A percentile compares a stretch with the other conserved stretches of the same genome.
phyloP scores from a whole-genome alignment of 2,113 vertebrate species.

The Nannobrachium achirus region DNA sequence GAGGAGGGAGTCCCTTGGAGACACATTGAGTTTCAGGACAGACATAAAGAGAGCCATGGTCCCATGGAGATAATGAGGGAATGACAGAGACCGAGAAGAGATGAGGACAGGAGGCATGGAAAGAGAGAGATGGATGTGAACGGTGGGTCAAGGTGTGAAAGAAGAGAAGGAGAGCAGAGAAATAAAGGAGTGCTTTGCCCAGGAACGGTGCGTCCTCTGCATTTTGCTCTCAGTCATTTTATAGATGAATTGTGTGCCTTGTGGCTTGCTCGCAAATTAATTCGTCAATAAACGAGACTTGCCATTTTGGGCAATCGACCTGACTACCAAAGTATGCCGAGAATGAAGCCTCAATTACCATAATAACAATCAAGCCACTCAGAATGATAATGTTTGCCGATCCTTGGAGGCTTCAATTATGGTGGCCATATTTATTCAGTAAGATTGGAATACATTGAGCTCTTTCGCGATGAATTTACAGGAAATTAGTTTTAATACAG shows the following conservation, averaged over 20 bases:
- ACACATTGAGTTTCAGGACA: conserved; percentile 61
- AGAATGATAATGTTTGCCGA: conserved; percentile 69
- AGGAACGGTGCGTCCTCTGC: conserved; percentile 23
- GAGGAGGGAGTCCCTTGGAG: conserved; percentile 48
- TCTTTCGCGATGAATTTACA: conserved; percentile 68
- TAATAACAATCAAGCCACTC: conserved; percentile 74
- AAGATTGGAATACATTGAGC: conserved; percentile 63
- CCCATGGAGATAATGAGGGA: conserved; percentile 39
- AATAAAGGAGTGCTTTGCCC: conserved; percentile 4
- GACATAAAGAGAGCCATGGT: conserved; percentile 40
- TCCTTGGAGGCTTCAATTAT: conserved; percentile 70
- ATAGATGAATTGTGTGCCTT: conserved; percentile 35
- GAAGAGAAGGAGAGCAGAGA: neutral
- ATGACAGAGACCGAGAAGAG: conserved; percentile 15
- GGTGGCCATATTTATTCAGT: conserved; percentile 70
- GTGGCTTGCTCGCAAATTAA: conserved; percentile 46
- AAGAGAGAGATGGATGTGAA: conserved; percentile 32
- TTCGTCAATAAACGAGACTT: conserved; percentile 46
- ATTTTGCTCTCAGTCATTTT: conserved; percentile 24
- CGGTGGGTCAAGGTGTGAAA: conserved; percentile 25
- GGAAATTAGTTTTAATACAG: conserved; percentile 63
- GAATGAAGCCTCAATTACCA: conserved; percentile 69
- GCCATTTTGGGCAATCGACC: conserved; percentile 51
- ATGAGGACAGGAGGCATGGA: conserved; percentile 22
- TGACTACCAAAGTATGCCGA: conserved; percentile 55